phyloP scores from a whole-genome alignment of 2,113 vertebrate species.

The Sphyrna mokarran region DNA sequence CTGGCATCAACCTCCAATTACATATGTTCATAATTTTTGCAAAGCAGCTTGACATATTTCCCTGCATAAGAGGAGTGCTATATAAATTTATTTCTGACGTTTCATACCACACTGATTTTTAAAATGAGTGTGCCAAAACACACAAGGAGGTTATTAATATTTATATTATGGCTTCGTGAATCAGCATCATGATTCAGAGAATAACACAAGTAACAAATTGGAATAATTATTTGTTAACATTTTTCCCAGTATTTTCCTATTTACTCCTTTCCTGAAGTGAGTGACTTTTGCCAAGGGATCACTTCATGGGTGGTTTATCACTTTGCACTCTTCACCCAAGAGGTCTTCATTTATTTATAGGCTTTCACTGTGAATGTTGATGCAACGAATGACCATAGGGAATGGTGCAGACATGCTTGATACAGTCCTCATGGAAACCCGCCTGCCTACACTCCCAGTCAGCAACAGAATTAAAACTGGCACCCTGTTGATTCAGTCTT shows the following conservation, averaged over 20 bases:
- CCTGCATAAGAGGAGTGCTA: not conserved
- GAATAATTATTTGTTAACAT: not conserved
- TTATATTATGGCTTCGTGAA: not conserved
- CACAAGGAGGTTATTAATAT: not conserved
- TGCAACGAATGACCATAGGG: not conserved
- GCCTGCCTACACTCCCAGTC: not conserved
- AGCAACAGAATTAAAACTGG: not conserved
- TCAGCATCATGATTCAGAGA: not conserved
- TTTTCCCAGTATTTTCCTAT: not conserved
- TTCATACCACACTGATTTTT: not conserved
- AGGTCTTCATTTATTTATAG: not conserved
- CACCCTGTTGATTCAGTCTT: not conserved
- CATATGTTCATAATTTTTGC: not conserved
- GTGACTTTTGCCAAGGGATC: not conserved
- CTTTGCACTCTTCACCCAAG: not conserved
- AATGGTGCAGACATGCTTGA: not conserved
- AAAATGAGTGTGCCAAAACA: not conserved
- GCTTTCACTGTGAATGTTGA: not conserved
- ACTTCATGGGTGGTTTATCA: not conserved
- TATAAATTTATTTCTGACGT: not conserved
- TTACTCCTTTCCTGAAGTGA: not conserved
- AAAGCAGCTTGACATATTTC: not conserved
- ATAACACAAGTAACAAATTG: not conserved
- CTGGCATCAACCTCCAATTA: not conserved
- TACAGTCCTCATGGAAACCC: not conserved